These are phyloP conservation scores for Phoxinus phoxinus DNA, from an alignment of 2,113 vertebrate genomes.

Conservation along the genomic window DNA sequence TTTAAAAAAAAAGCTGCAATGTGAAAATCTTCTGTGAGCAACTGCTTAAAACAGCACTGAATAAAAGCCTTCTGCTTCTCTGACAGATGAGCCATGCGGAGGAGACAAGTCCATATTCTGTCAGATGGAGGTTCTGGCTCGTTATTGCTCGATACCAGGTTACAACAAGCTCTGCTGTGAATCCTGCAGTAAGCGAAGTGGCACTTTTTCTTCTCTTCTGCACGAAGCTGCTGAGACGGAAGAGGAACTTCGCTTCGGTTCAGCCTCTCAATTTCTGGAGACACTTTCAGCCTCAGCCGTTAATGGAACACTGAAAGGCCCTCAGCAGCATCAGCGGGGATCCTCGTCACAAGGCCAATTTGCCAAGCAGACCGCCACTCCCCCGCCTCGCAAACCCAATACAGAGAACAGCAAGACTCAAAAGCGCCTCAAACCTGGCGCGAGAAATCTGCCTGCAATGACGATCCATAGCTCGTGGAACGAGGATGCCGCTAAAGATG, in stretches of 20 bases:
- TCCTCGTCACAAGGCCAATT: not conserved
- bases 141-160: slow-evolving; percentile 96
- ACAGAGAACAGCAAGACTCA: slow-evolving; percentile 60
- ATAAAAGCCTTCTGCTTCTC: slow-evolving; percentile 39
- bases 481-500: not conserved
- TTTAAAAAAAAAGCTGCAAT: not conserved
- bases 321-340: slow-evolving; percentile 56
- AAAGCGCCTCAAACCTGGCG: slow-evolving; percentile 50
- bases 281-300: slow-evolving; percentile 60
- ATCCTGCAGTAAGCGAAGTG: slow-evolving; percentile 82
- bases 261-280: slow-evolving; percentile 66
- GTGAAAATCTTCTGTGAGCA: not conserved
- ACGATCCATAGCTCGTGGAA: slow-evolving; percentile 24
- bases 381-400: slow-evolving; percentile 45
- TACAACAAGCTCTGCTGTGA: slow-evolving; percentile 94
- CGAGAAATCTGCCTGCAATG: slow-evolving; percentile 43
- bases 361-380: slow-evolving; percentile 51
- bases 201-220: slow-evolving; percentile 72
- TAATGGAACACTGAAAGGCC: slow-evolving; percentile 57
- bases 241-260: slow-evolving; percentile 71
- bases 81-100: slow-evolving; percentile 88
- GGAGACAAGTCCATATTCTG: slow-evolving; percentile 98
- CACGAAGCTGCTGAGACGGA: slow-evolving; percentile 73
- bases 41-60: not conserved
- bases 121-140: slow-evolving; percentile 94